Evolutionary conservation across 1,140 invertebrate genomes (phyloP).

Genomic region (Drosophila pseudoananassae): DNA sequence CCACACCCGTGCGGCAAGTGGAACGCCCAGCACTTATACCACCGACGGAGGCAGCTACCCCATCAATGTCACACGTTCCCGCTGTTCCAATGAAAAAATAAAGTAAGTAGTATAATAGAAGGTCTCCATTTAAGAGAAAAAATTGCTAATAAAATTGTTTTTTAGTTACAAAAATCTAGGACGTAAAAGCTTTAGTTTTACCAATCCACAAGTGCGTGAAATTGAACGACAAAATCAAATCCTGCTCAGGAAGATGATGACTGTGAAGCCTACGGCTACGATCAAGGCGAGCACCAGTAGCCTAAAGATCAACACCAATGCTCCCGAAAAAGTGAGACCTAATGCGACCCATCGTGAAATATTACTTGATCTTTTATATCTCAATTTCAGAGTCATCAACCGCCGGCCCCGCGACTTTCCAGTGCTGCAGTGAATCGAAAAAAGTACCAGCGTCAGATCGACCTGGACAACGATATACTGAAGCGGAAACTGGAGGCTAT

Average conservation of each 20-base stretch:
- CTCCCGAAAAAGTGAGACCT: slow-evolving; percentile 29
- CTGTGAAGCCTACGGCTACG: slow-evolving; percentile 59
- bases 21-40: slow-evolving; percentile 65
- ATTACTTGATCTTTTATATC: no score
- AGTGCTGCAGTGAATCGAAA: slow-evolving; percentile 78
- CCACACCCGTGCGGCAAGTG: slow-evolving; percentile 45
- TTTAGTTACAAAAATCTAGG: slow-evolving; percentile 66
- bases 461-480: slow-evolving; percentile 76
- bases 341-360: neutral
- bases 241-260: slow-evolving; percentile 76
- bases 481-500: slow-evolving; percentile 80
- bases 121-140: fast-evolving
- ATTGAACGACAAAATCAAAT: slow-evolving; percentile 81
- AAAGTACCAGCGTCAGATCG: slow-evolving; percentile 79
- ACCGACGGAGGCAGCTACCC: slow-evolving; percentile 53
- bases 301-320: slow-evolving; percentile 32
- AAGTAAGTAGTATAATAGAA: slow-evolving; percentile 56
- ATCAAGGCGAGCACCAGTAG: slow-evolving; percentile 53
- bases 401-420: slow-evolving; percentile 49
- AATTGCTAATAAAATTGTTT: no score
- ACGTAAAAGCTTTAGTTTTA: slow-evolving; percentile 78
- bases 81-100: slow-evolving; percentile 61
- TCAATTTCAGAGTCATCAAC: slow-evolving; percentile 18
- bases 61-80: slow-evolving; percentile 46
- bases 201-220: slow-evolving; percentile 78